Conservation (phyloP, 2,113 vertebrate species). For the Chauna torquata region DNA sequence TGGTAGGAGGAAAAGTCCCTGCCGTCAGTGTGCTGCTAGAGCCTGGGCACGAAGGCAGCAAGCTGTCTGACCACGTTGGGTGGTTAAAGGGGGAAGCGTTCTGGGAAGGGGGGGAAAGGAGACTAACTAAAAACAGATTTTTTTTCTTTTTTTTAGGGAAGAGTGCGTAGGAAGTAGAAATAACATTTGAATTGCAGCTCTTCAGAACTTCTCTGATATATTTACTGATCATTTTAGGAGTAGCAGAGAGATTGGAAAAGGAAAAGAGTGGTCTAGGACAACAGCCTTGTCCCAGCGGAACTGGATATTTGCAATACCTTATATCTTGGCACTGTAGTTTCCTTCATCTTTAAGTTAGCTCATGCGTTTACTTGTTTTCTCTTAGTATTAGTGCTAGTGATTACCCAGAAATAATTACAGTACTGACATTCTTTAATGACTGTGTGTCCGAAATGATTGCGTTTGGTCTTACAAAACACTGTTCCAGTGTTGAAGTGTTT, state of each 20-base stretch:
- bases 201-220: neutral
- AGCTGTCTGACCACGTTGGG: neutral
- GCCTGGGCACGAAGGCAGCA: neutral
- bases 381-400: neutral
- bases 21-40: neutral
- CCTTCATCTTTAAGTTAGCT: neutral
- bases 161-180: neutral
- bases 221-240: neutral
- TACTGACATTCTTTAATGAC: neutral
- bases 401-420: slow-evolving; percentile 26
- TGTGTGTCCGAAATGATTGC: neutral
- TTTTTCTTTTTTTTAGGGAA: neutral
- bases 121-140: neutral
- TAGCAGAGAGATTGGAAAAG: neutral
- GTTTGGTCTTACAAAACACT: neutral
- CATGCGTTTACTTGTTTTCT: neutral
- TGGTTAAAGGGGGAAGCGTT: neutral
- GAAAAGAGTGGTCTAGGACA: neutral
- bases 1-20: neutral
- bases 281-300: neutral
- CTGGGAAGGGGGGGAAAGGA: neutral
- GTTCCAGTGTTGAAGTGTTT: neutral
- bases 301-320: neutral
- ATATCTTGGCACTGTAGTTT: neutral
- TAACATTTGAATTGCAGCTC: neutral